phyloP scores from a whole-genome alignment of 2,888 invertebrate species.

The Aspidiotus rigidus region DNA sequence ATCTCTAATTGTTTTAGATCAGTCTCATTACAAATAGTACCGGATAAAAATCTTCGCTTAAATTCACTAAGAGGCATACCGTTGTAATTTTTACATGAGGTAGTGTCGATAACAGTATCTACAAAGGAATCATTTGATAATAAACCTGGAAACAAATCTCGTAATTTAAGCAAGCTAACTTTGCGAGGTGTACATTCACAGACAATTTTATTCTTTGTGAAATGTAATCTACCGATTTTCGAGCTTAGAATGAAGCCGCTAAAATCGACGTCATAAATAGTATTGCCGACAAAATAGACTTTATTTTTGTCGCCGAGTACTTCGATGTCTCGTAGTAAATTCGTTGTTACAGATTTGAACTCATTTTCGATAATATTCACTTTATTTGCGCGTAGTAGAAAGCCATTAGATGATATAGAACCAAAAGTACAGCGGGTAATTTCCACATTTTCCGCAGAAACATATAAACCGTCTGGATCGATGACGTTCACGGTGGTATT shows the following conservation, averaged over 20 bases:
- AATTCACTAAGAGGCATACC: constrained; percentile 25
- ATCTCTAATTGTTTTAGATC: background rate
- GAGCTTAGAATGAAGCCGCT: constrained; percentile 34
- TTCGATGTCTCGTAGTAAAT: constrained; percentile 11
- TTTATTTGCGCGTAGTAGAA: constrained; percentile 14
- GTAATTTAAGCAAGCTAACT: constrained; percentile 34
- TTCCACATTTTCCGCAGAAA: constrained; percentile 24
- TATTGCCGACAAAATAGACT: constrained; percentile 25
- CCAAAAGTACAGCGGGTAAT: constrained; percentile 21
- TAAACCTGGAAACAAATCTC: constrained; percentile 35
- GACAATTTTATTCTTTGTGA: constrained; percentile 31
- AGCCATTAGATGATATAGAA: background rate
- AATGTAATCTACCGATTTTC: constrained; percentile 17
- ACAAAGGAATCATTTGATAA: constrained; percentile 32
- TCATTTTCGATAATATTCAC: constrained; percentile 27
- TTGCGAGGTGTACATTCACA: constrained; percentile 35
- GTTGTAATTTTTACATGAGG: constrained; percentile 32
- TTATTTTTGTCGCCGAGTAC: constrained; percentile 13
- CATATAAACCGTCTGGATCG: constrained; percentile 5
- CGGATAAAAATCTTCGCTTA: constrained; percentile 15
- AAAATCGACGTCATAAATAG: constrained; percentile 33
- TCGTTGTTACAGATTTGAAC: constrained; percentile 18
- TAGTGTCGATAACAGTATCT: constrained; percentile 30
- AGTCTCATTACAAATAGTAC: constrained; percentile 11
- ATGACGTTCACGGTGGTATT: constrained; percentile 9